Evolutionary conservation across 2,888 invertebrate species (phyloP).

Genomic region (Eristalis tenax): DNA sequence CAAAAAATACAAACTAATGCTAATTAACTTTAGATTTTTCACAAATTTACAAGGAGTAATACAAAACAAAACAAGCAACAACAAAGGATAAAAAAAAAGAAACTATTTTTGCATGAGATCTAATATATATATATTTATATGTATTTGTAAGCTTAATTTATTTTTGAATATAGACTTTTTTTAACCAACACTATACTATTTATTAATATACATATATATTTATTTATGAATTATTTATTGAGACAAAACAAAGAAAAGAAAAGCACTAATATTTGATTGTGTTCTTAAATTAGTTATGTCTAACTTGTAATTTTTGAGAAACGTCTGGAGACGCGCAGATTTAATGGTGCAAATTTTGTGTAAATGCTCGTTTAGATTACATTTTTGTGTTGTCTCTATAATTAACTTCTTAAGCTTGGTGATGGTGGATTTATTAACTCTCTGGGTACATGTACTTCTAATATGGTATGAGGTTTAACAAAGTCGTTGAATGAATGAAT

Average conservation of each 20-base stretch:
- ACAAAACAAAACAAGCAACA: slow-evolving; percentile 1
- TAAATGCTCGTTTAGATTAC: slow-evolving; percentile 55
- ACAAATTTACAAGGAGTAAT: slow-evolving; percentile 58
- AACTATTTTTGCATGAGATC: slow-evolving; percentile 70
- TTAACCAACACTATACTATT: slow-evolving; percentile 23
- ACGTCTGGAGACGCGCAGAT: background rate
- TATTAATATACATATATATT: slow-evolving; percentile 12
- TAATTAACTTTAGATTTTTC: slow-evolving; percentile 4
- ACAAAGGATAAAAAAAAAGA: slow-evolving; percentile 6
- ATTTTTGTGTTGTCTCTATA: background rate
- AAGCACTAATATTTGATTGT: slow-evolving; percentile 30
- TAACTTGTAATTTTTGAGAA: slow-evolving; percentile 17
- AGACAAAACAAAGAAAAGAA: background rate
- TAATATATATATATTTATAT: slow-evolving; percentile 51
- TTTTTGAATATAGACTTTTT: slow-evolving; percentile 43
- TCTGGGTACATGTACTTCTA: slow-evolving; percentile 4
- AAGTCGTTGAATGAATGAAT: background rate
- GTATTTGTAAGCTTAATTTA: slow-evolving; percentile 52
- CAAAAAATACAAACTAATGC: slow-evolving; percentile 29
- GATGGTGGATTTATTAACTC: slow-evolving; percentile 44
- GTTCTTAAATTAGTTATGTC: slow-evolving; percentile 18
- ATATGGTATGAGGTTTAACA: background rate
- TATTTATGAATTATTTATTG: slow-evolving; percentile 46
- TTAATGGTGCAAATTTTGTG: background rate
- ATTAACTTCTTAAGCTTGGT: slow-evolving; percentile 33